phyloP scores from a whole-genome alignment of 2,888 invertebrate species.

The Synanthedon formicaeformis region DNA sequence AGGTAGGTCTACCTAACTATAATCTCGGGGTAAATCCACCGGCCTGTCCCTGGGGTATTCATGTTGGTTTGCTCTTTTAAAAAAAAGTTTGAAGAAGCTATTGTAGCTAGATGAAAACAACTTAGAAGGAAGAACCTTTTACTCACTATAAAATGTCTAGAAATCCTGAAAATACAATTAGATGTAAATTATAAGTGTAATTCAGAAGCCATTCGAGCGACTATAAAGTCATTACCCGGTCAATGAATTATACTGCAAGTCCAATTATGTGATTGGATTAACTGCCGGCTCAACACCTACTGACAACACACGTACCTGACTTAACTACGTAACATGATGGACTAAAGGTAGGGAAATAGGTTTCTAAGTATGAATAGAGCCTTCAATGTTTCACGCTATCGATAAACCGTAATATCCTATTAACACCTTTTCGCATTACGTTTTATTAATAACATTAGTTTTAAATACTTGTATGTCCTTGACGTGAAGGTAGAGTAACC shows the following conservation, averaged over 20 bases:
- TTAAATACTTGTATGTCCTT: too few relatives aligned
- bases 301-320: conserved; percentile 9
- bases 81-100: too few relatives aligned
- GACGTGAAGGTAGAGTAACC: too few relatives aligned
- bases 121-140: too few relatives aligned
- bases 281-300: conserved; percentile 28
- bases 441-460: neutral
- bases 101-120: too few relatives aligned
- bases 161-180: too few relatives aligned
- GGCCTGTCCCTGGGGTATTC: too few relatives aligned
- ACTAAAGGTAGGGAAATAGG: neutral
- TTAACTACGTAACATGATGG: conserved; percentile 12
- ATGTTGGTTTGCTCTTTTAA: too few relatives aligned
- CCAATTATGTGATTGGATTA: conserved; percentile 66
- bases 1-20: too few relatives aligned
- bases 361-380: neutral
- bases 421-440: neutral
- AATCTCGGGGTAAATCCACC: too few relatives aligned
- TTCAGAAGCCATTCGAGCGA: conserved; percentile 28
- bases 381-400: neutral
- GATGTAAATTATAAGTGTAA: conserved; percentile 3
- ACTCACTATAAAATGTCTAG: too few relatives aligned
- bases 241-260: conserved; percentile 53
- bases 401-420: neutral
- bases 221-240: conserved; percentile 50